phyloP scores from a whole-genome alignment of 2,888 invertebrate genomes.

The Adineta ricciae region DNA sequence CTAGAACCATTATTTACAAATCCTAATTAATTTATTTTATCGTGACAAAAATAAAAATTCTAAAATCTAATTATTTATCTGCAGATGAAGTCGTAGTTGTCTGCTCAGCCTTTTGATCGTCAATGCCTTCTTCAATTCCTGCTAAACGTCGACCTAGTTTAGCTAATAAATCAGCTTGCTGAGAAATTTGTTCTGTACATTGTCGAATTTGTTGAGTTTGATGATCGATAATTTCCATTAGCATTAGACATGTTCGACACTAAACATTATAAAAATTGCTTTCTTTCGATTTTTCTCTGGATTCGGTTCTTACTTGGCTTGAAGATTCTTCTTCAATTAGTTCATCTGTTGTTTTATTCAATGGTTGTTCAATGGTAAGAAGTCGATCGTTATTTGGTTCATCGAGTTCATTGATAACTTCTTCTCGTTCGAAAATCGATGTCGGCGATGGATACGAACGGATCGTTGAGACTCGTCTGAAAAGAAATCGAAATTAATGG shows the following conservation, averaged over 20 bases:
- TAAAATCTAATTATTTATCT: too few relatives aligned
- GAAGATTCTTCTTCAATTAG: not conserved
- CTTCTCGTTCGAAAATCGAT: not conserved
- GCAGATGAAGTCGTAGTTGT: not conserved
- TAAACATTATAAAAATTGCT: not conserved
- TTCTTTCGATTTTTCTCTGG: not conserved
- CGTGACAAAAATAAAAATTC: too few relatives aligned
- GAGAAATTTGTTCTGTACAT: not conserved
- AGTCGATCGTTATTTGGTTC: not conserved
- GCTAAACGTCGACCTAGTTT: not conserved
- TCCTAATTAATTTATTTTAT: too few relatives aligned
- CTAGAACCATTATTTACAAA: too few relatives aligned
- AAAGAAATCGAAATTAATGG: not conserved
- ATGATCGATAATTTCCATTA: not conserved
- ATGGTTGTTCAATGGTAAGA: not conserved
- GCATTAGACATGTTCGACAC: not conserved
- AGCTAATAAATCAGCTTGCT: not conserved
- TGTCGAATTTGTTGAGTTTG: not conserved
- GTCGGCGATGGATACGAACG: not conserved
- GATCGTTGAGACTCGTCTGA: not conserved
- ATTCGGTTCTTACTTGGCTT: not conserved
- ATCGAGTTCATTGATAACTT: not conserved
- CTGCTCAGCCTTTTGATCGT: not conserved
- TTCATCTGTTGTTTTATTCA: not conserved
- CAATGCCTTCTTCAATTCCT: not conserved